phyloP scores from a whole-genome alignment of 2,113 vertebrate species.

The Genyomyrus donnyi region DNA sequence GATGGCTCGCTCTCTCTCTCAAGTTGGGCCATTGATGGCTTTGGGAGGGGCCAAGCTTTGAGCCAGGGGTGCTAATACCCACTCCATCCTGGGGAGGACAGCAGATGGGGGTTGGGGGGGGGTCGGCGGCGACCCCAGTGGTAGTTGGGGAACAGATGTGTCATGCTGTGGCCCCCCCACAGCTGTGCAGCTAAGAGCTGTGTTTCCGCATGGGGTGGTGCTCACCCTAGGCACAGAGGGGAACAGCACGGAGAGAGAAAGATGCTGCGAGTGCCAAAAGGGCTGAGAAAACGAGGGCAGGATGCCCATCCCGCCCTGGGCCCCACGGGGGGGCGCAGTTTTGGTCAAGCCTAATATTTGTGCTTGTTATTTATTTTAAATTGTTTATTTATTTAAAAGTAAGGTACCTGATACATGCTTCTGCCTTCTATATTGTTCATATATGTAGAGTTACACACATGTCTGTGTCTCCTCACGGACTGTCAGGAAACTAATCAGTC shows the following conservation, averaged over 20 bases:
- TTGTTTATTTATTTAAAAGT: background rate
- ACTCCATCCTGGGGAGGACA: background rate
- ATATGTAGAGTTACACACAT: background rate
- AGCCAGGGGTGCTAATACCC: background rate
- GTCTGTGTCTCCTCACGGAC: background rate
- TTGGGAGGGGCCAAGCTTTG: background rate
- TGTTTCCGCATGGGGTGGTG: background rate
- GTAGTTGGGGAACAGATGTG: slow-evolving; percentile 6
- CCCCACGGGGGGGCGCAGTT: background rate
- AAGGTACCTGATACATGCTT: background rate
- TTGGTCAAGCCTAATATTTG: background rate
- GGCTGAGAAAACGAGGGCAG: background rate
- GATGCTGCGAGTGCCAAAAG: background rate
- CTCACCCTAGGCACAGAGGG: background rate
- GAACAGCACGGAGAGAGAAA: background rate
- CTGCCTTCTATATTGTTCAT: background rate
- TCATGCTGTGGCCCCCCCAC: background rate
- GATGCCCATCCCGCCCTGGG: background rate
- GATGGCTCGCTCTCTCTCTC: background rate
- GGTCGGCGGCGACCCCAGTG: background rate
- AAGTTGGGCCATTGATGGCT: background rate
- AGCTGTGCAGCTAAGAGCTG: background rate
- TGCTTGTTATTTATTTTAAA: background rate
- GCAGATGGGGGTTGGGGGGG: background rate
- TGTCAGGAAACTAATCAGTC: no score